These are phyloP conservation scores for Atethmia centrago DNA, from an alignment of 2,888 invertebrate species.

Conservation along the genomic window DNA sequence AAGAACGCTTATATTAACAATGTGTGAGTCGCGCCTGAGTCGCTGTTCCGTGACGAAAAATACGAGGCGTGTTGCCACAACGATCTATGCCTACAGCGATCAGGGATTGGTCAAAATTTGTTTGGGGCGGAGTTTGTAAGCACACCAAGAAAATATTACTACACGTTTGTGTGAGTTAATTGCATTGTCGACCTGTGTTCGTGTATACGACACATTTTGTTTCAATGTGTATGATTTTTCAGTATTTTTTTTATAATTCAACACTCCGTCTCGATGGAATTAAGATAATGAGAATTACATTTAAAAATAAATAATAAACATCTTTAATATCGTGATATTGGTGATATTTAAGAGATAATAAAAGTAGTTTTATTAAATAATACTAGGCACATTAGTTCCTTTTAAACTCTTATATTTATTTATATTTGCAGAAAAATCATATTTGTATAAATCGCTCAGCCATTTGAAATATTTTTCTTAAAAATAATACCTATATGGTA, in stretches of 20 bases:
- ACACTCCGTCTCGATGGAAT: conserved; percentile 6
- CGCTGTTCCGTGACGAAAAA: conserved; percentile 89
- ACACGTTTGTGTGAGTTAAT: conserved; percentile 86
- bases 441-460: neutral
- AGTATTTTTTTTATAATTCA: conserved; percentile 63
- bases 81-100: conserved; percentile 86
- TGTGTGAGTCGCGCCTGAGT: conserved; percentile 91
- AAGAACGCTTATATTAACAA: conserved; percentile 87
- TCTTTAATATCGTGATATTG: neutral
- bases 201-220: conserved; percentile 83
- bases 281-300: conserved; percentile 23
- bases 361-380: neutral
- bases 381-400: neutral
- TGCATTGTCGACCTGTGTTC: conserved; percentile 86
- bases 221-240: conserved; percentile 81
- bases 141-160: conserved; percentile 83
- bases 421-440: neutral
- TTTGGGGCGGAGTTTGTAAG: conserved; percentile 86
- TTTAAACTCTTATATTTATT: neutral
- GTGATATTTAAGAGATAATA: conserved; percentile 1
- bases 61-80: conserved; percentile 88
- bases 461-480: neutral
- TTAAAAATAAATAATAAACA: neutral
- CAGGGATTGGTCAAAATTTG: conserved; percentile 86
- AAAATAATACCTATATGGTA: no score